Evolutionary conservation across 2,113 vertebrate species (phyloP), one percentile per base, ranked within the genome.

Genomic region (Gavia stellata): DNA sequence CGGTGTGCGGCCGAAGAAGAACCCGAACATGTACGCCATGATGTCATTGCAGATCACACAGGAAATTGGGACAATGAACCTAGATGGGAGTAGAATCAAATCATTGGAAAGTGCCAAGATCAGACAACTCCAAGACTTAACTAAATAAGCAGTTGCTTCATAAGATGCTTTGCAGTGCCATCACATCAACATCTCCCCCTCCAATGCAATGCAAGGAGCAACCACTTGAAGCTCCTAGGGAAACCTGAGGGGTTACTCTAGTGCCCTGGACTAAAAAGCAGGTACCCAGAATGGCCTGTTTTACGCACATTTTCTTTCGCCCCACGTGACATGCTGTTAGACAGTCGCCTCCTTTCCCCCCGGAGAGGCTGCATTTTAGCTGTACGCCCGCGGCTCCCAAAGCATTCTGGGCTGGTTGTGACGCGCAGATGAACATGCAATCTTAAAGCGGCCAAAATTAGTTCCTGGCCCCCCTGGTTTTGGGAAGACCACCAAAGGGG

Each of bases 11-110:
- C 99, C 99, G 4, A 99, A 99, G 98, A 99, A 99, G 98, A 99
- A 99, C 3, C 99, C 99, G n/a, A 99, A 99, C 99, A 99, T 99
- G 97, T 99, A 99, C 9, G 99, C 99, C 99, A 99, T 99, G 82
- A 99, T 99, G 98, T 99, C 99, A 34, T 99, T 99, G 97, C 99
- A 99, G 98, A 99, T 99, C 92, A 99, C 99, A 44, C 99, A 99
- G 95, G 99, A 99, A 93, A 99, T 99, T 2, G 99, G 99, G 28
- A 99, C 99, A 11, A 99, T 99, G 96, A 99, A 99, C 99, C 99
- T 99, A 81, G 58, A 59, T 23, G 87, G 62, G 29, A 79, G 75
- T 47, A 85, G 50, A 61, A 26, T 13, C 38, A 81, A 81, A 75
- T 28, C 49, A 58, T 5, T 23, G 47, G 21, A 4, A 92, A 81